Evolutionary conservation across 2,888 invertebrate genomes (phyloP).

Genomic region (Biston stratarius): DNA sequence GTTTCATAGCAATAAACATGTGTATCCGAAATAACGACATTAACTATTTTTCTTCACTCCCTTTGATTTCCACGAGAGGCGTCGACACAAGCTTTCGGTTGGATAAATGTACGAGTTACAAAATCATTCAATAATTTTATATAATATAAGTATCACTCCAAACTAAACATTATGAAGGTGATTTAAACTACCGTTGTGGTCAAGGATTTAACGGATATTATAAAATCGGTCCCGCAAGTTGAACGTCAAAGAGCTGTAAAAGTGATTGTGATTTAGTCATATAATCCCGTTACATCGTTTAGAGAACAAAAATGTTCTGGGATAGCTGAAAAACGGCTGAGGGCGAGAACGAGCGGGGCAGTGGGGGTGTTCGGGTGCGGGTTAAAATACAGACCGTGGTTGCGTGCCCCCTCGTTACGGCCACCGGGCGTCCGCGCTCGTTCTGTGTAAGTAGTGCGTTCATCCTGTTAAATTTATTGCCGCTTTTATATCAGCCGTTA

Average conservation of each 20-base stretch:
- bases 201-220: slow-evolving; percentile 6
- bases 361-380: slow-evolving; percentile 47
- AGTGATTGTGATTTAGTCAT: slow-evolving; percentile 41
- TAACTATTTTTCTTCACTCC: slow-evolving; percentile 71
- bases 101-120: neutral
- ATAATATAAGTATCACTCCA: neutral
- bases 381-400: slow-evolving; percentile 69
- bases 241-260: slow-evolving; percentile 38
- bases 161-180: neutral
- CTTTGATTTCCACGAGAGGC: slow-evolving; percentile 47
- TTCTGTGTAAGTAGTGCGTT: slow-evolving; percentile 85
- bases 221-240: slow-evolving; percentile 27
- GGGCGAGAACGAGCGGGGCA: slow-evolving; percentile 41
- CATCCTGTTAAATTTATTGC: slow-evolving; percentile 86
- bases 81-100: slow-evolving; percentile 7
- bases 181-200: slow-evolving; percentile 1
- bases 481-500: slow-evolving; percentile 86
- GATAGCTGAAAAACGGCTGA: slow-evolving; percentile 54
- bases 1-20: slow-evolving; percentile 85
- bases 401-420: slow-evolving; percentile 79
- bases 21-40: slow-evolving; percentile 84
- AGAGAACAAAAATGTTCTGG: slow-evolving; percentile 58
- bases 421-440: slow-evolving; percentile 73
- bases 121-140: too few species aligned
- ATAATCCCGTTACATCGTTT: slow-evolving; percentile 56